Evolutionary conservation across 2,888 invertebrate genomes (phyloP).

Genomic region (Xylocampa areola): DNA sequence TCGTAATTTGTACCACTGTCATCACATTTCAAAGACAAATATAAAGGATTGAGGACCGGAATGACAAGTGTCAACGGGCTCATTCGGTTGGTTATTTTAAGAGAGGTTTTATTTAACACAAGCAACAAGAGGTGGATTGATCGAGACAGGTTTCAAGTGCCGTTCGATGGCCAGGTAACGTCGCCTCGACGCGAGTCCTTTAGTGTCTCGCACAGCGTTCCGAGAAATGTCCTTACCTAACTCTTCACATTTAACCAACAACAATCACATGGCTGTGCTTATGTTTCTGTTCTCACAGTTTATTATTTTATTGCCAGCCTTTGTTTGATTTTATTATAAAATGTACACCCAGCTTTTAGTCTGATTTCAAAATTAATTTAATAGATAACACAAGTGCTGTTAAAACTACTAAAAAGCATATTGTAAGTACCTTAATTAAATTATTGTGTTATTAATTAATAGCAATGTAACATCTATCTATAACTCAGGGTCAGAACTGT

Average conservation of each 20-base stretch:
- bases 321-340: conserved; percentile 22
- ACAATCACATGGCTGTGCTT: conserved; percentile 67
- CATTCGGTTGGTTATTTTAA: conserved; percentile 88
- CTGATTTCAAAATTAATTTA: too few relatives aligned
- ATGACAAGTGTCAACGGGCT: conserved; percentile 88
- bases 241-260: conserved; percentile 73
- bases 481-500: too few relatives aligned
- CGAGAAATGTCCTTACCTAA: conserved; percentile 84
- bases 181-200: conserved; percentile 75
- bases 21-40: conserved; percentile 90
- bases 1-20: conserved; percentile 90
- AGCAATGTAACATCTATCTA: too few relatives aligned
- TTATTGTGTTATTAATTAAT: too few relatives aligned
- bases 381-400: too few relatives aligned
- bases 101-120: conserved; percentile 88
- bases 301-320: conserved; percentile 37
- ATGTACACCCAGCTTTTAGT: conserved; percentile 2
- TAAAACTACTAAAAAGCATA: too few relatives aligned
- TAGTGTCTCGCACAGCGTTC: conserved; percentile 81
- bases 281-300: conserved; percentile 53
- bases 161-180: conserved; percentile 83
- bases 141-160: conserved; percentile 89
- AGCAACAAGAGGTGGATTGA: conserved; percentile 89
- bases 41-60: conserved; percentile 88
- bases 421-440: too few relatives aligned